phyloP scores from a whole-genome alignment of 1,140 invertebrate species.

The Drosophila mayri region DNA sequence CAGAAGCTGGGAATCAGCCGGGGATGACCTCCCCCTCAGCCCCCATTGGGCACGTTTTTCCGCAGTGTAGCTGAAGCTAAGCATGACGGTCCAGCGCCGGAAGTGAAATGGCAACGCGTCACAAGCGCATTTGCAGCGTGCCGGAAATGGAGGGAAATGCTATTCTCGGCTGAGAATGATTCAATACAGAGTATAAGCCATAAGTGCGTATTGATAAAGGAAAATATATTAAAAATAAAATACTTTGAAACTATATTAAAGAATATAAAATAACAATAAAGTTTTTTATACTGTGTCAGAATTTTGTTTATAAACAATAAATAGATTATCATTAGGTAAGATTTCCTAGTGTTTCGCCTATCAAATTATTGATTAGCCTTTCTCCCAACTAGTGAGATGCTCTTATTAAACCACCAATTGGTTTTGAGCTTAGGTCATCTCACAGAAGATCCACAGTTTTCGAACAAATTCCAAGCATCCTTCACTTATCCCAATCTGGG shows the following conservation, averaged over 20 bases:
- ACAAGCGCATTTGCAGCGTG: slow-evolving; percentile 46
- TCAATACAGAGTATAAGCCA: neutral
- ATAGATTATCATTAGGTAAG: no score
- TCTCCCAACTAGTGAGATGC: neutral
- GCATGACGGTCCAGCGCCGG: slow-evolving; percentile 64
- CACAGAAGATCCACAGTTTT: slow-evolving; percentile 18
- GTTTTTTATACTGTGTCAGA: neutral
- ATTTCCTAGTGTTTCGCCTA: neutral
- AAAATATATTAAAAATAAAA: neutral
- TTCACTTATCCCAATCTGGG: slow-evolving; percentile 11
- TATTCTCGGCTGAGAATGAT: slow-evolving; percentile 39
- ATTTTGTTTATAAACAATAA: neutral
- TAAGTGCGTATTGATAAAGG: neutral
- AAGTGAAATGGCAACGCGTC: slow-evolving; percentile 74
- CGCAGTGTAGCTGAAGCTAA: slow-evolving; percentile 38
- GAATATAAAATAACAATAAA: neutral
- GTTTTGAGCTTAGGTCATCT: neutral
- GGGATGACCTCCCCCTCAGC: neutral
- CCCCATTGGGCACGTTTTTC: slow-evolving; percentile 1
- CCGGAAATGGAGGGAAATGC: slow-evolving; percentile 71
- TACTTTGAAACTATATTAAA: neutral
- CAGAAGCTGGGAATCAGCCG: neutral
- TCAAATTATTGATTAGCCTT: neutral
- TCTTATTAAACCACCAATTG: neutral
- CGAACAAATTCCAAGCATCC: slow-evolving; percentile 25